phyloP scores from a whole-genome alignment of 2,888 invertebrate genomes.

The Sinopyrophorus schimmeli region DNA sequence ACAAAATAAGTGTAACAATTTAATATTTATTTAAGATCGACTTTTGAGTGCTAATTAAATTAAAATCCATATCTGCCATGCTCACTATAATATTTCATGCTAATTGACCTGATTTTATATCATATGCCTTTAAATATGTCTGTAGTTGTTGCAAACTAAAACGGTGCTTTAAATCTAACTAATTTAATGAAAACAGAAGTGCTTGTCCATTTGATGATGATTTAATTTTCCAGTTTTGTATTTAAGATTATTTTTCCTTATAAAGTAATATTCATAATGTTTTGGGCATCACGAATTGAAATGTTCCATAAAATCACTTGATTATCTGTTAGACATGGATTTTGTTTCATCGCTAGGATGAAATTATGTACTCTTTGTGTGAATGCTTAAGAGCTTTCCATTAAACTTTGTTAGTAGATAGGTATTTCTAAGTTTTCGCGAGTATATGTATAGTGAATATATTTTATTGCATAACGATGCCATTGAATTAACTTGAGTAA shows the following conservation, averaged over 20 bases:
- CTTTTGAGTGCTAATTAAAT: no score
- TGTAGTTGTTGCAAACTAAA: conserved; percentile 79
- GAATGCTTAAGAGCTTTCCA: conserved; percentile 62
- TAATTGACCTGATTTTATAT: conserved; percentile 75
- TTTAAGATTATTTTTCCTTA: conserved; percentile 73
- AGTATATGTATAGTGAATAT: no score
- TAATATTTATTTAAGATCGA: no score
- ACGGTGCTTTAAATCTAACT: no score
- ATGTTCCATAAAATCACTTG: conserved; percentile 79
- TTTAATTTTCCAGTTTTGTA: conserved; percentile 92
- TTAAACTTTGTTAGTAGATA: conserved; percentile 57
- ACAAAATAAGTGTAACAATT: no score
- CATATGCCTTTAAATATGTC: conserved; percentile 88
- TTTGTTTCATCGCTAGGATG: conserved; percentile 78
- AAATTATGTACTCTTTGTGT: conserved; percentile 82
- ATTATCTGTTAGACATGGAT: conserved; percentile 73
- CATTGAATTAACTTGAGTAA: no score
- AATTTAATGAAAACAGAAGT: conserved; percentile 59
- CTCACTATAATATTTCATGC: conserved; percentile 79
- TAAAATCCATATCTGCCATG: conserved; percentile 93
- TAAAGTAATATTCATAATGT: conserved; percentile 49
- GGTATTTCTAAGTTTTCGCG: conserved; percentile 56
- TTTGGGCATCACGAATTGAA: conserved; percentile 57
- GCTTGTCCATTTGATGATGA: conserved; percentile 86
- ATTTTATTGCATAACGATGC: no score